Evolutionary conservation across 2,113 vertebrate species (phyloP).

Genomic region (Gila orcuttii): DNA sequence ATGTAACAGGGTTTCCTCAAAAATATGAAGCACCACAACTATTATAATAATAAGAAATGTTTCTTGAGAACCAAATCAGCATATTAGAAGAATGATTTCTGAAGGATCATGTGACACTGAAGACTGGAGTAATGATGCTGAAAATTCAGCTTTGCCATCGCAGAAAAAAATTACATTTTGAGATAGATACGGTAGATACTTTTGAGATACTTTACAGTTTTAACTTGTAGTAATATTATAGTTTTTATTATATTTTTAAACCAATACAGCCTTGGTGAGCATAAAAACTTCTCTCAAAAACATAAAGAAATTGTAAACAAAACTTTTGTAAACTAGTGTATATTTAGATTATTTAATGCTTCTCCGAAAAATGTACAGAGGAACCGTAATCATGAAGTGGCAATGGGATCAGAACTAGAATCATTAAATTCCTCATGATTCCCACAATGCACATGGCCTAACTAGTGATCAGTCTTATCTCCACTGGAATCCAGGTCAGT

Average conservation of each 20-base stretch:
- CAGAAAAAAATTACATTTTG: neutral
- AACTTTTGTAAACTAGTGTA: neutral
- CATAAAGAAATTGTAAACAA: too few species aligned
- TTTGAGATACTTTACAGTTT: too few species aligned
- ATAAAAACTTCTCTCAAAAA: too few species aligned
- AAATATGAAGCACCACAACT: too few species aligned
- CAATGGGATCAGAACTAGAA: too few species aligned
- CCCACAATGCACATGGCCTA: neutral
- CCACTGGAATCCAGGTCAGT: conserved; percentile 1
- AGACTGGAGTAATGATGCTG: neutral
- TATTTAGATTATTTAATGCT: neutral
- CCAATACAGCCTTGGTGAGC: neutral
- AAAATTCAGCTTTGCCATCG: neutral
- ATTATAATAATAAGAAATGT: too few species aligned
- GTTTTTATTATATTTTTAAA: neutral
- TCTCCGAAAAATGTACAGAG: neutral
- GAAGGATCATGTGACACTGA: neutral
- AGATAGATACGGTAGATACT: too few species aligned
- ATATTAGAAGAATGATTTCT: neutral
- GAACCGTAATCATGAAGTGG: neutral
- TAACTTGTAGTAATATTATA: neutral
- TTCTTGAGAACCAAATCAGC: neutral
- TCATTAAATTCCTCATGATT: neutral
- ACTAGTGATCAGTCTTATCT: neutral
- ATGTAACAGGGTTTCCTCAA: too few species aligned